Percentiles rank a stretch among this genome's conserved stretches.
phyloP scores from a whole-genome alignment of 2,888 invertebrate genomes.

The Ophraella communa region DNA sequence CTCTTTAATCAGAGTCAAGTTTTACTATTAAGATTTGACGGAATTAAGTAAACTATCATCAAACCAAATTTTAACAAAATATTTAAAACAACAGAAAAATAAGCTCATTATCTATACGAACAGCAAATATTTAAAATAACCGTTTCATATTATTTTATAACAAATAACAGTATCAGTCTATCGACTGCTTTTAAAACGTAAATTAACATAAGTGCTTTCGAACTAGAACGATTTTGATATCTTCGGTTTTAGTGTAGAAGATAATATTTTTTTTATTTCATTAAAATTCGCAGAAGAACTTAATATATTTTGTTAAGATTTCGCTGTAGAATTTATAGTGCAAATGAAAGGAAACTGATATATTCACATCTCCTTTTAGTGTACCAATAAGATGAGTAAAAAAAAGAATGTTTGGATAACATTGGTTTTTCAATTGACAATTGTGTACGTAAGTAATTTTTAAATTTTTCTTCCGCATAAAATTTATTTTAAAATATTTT shows the following conservation, averaged over 20 bases:
- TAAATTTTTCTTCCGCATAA: background rate
- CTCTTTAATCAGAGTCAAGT: too few relatives aligned
- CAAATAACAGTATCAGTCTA: background rate
- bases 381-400: background rate
- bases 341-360: background rate
- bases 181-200: too few relatives aligned
- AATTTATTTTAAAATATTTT: background rate
- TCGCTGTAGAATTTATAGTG: background rate
- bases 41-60: background rate
- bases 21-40: too few relatives aligned
- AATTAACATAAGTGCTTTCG: background rate
- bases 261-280: background rate
- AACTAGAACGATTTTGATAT: background rate
- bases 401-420: background rate
- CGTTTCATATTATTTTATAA: background rate
- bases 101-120: background rate
- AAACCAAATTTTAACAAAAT: background rate
- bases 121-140: background rate
- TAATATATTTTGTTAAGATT: background rate
- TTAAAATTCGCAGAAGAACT: background rate
- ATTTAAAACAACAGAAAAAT: background rate
- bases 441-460: background rate
- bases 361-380: constrained; percentile 5
- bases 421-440: background rate
- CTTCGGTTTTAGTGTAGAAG: background rate